A percentile compares a stretch with the other conserved stretches of the same genome.
Conservation (phyloP, 2,888 invertebrate species). For the Entomobrya proxima region DNA sequence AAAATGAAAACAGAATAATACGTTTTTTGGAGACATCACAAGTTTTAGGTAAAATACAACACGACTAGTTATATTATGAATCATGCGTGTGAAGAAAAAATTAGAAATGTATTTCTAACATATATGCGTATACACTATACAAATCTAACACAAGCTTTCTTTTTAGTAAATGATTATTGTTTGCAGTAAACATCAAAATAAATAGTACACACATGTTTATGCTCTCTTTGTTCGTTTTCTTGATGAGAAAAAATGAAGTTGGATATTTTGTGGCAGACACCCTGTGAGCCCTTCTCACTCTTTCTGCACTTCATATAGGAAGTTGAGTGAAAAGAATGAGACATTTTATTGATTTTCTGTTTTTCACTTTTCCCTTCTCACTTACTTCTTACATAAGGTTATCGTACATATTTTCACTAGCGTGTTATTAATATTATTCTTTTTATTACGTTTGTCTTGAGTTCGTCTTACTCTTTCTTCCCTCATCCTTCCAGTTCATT, state of each 20-base stretch:
- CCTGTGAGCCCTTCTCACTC: background rate
- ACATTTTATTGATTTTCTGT: constrained; percentile 36
- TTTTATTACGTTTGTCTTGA: constrained; percentile 11
- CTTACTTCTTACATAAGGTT: background rate
- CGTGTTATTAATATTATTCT: constrained; percentile 30
- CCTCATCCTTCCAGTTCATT: background rate
- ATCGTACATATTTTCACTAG: background rate
- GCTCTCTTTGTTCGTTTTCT: background rate
- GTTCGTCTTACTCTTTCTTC: constrained; percentile 13
- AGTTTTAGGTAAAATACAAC: no score
- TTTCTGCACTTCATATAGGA: constrained; percentile 15
- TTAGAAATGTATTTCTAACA: no score
- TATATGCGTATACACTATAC: no score
- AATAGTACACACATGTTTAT: constrained; percentile 26
- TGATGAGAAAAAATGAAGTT: background rate
- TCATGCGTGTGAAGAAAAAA: no score
- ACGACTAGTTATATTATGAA: no score
- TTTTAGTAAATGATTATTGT: no score
- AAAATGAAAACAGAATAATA: no score
- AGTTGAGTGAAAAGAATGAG: constrained; percentile 26
- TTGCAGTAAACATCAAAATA: constrained; percentile 6
- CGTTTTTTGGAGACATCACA: no score
- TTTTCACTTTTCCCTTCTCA: background rate
- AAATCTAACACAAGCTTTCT: no score
- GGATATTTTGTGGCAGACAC: background rate